Conservation (phyloP, 2,113 vertebrate genomes). For the Anolis carolinensis region DNA sequence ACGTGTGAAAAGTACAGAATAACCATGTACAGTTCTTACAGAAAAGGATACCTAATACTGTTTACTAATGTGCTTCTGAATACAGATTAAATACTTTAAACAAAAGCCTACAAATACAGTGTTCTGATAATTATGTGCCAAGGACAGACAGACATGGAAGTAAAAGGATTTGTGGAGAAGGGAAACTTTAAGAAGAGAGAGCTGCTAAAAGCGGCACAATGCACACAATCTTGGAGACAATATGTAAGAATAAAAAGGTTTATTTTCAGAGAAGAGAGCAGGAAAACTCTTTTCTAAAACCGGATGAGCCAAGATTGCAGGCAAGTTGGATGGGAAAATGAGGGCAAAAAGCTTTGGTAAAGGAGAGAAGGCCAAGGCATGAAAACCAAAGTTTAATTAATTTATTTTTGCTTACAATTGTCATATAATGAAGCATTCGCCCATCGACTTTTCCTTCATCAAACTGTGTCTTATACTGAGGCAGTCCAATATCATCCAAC, state of each 20-base stretch:
- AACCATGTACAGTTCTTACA: background rate
- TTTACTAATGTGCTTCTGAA: background rate
- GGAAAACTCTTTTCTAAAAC: background rate
- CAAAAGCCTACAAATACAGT: background rate
- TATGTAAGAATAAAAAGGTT: background rate
- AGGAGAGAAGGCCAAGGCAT: background rate
- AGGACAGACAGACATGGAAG: background rate
- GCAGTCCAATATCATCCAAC: slow-evolving; percentile 97
- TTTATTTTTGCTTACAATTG: slow-evolving; percentile 81
- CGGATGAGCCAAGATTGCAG: background rate
- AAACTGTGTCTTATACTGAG: slow-evolving; percentile 98
- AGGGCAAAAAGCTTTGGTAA: background rate
- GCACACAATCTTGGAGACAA: background rate
- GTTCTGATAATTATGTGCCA: background rate
- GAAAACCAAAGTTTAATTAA: background rate
- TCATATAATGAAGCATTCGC: slow-evolving; percentile 98
- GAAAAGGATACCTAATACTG: background rate
- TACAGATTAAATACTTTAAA: background rate
- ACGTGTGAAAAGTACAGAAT: background rate
- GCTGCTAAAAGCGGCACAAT: background rate
- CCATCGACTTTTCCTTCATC: slow-evolving; percentile 95
- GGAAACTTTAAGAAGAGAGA: background rate
- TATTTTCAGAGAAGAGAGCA: background rate
- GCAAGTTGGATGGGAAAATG: background rate
- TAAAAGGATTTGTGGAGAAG: background rate